A percentile compares a stretch with the other conserved stretches of the same genome.
Conservation (phyloP, 2,797 vertebrate species). For the Peromyscus melanophrys region DNA sequence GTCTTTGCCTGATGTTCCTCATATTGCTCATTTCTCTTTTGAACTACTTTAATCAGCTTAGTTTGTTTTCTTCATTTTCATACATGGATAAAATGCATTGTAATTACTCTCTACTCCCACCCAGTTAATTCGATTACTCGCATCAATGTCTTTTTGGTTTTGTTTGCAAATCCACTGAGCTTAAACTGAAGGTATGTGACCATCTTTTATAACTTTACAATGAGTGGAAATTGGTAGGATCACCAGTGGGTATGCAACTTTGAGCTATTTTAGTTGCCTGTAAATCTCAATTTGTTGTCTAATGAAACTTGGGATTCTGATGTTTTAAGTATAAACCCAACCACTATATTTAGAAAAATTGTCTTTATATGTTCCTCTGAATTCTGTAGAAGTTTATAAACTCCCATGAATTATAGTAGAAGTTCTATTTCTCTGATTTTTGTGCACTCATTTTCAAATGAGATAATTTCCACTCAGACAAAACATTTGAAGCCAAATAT, state of each 20-base stretch:
- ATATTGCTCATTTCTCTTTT: neutral
- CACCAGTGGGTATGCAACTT: neutral
- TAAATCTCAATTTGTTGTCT: neutral
- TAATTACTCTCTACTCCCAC: neutral
- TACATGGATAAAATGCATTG: neutral
- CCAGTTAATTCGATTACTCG: neutral
- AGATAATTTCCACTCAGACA: neutral
- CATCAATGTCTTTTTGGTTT: neutral
- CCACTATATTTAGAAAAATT: neutral
- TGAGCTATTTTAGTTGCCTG: neutral
- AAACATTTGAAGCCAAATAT: neutral
- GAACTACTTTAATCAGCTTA: neutral
- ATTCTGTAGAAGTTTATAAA: neutral
- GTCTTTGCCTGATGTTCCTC: neutral
- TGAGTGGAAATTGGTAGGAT: neutral
- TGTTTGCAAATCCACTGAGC: neutral
- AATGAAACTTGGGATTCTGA: neutral
- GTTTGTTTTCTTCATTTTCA: neutral
- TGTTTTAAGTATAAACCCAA: neutral
- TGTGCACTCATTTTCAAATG: slow-evolving; percentile 31
- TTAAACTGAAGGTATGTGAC: neutral
- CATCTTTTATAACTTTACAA: neutral
- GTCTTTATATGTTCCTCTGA: slow-evolving; percentile 27
- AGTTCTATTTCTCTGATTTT: neutral
- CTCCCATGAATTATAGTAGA: neutral